phyloP scores from a whole-genome alignment of 2,888 invertebrate genomes.

The Tipula vernalis region DNA sequence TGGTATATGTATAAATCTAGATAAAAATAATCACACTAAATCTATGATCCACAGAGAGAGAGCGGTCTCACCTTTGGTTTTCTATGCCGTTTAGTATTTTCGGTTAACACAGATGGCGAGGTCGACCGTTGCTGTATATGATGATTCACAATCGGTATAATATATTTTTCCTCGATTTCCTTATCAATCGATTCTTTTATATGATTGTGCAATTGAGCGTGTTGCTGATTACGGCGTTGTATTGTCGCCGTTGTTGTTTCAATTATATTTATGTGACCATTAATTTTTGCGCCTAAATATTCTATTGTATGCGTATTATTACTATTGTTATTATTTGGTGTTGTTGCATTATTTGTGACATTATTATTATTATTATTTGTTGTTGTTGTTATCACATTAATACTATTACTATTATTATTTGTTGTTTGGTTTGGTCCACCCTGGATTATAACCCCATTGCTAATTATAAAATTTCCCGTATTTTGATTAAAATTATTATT shows the following conservation, averaged over 20 bases:
- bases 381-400: background rate
- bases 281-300: slow-evolving; percentile 5
- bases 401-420: background rate
- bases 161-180: slow-evolving; percentile 7
- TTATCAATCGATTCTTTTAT: slow-evolving; percentile 4
- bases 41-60: background rate
- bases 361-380: background rate
- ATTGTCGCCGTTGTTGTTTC: background rate
- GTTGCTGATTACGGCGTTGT: background rate
- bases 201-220: background rate
- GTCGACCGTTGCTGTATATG: background rate
- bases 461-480: slow-evolving; percentile 7
- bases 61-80: slow-evolving; percentile 5
- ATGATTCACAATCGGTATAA: background rate
- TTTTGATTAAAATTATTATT: background rate
- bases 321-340: background rate
- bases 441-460: background rate
- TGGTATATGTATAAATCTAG: background rate
- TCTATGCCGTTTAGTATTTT: slow-evolving; percentile 8
- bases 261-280: background rate
- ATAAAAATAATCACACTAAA: background rate
- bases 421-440: background rate
- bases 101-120: background rate
- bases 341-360: background rate
- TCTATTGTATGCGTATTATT: background rate